Evolutionary conservation across 2,797 vertebrate species (phyloP), one percentile per base, ranked within the genome.

Genomic region (Streptopelia turtur): DNA sequence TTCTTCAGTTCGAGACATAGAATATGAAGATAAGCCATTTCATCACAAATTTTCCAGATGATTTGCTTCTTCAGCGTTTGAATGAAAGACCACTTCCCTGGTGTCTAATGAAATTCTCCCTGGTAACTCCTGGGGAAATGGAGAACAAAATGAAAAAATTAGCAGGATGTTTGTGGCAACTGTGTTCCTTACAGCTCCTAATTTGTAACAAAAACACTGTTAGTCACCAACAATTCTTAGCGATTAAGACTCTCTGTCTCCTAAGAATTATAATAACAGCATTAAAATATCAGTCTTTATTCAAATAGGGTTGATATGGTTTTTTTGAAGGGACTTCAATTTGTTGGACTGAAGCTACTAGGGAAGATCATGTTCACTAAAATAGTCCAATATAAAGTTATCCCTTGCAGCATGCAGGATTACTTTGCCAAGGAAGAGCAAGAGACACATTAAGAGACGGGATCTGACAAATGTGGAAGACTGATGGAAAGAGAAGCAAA

Each of bases 371-470:
- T 50, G 56, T 28, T 70, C 15, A 59, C 31, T 63, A 56, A 57
- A 83, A 68, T 5, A 66, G 17, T 57, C 63, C 59, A 76, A 61
- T 25, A 71, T 27, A 59, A 66, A 55, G 20, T 50, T 78, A 65
- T 33, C 30, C 18, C 41, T 92, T 82, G 23, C 28, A 85, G 31
- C 8, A 13, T 37, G 60, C 39, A 66, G 30, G 27, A 74, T 45
- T 65, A 75, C 24, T 81, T 87, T 87, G 31, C 16, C 52, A 84
- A 87, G 39, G 18, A 90, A 93, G 41, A 93, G 74, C 56, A 86
- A 86, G 13, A 55, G 16, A 56, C 31, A 49, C 25, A 27, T 52
- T 79, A 79, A 90, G 18, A 89, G 33, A n/a, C 20, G 56, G 33
- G 12, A 52, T 55, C 22, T 56, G 65, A 66, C 56, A 89, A 84